Evolutionary conservation across 2,113 vertebrate genomes (phyloP).

Genomic region (Thomomys bottae): DNA sequence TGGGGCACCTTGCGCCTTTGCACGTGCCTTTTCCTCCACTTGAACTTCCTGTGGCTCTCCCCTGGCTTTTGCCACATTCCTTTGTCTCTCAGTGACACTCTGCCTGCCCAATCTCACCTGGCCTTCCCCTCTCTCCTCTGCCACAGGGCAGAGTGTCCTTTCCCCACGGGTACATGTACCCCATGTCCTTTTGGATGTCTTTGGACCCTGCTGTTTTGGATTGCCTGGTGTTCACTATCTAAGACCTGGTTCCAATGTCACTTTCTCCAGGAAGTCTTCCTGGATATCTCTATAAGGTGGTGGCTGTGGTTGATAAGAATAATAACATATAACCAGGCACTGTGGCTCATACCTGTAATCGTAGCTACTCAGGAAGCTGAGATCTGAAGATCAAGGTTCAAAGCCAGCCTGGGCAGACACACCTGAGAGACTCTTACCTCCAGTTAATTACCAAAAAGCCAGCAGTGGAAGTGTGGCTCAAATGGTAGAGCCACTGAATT

Average conservation of each 20-base stretch:
- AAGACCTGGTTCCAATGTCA: not conserved
- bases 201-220: not conserved
- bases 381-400: no score
- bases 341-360: no score
- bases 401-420: no score
- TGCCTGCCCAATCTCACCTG: not conserved
- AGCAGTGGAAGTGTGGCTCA: no score
- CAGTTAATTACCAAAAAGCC: no score
- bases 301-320: fast-evolving
- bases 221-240: not conserved
- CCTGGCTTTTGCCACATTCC: not conserved
- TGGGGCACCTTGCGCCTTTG: not conserved
- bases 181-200: not conserved
- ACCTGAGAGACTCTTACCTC: no score
- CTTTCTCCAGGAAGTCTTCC: not conserved
- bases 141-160: no score
- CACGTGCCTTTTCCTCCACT: not conserved
- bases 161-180: no score
- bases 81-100: not conserved
- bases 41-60: not conserved
- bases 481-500: no score
- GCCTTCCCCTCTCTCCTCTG: not conserved
- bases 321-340: no score
- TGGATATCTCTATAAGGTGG: not conserved
- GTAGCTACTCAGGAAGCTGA: no score